Evolutionary conservation across 64 coral and sea anemone genomes (phyloP).

Genomic region (Acropora yongei): DNA sequence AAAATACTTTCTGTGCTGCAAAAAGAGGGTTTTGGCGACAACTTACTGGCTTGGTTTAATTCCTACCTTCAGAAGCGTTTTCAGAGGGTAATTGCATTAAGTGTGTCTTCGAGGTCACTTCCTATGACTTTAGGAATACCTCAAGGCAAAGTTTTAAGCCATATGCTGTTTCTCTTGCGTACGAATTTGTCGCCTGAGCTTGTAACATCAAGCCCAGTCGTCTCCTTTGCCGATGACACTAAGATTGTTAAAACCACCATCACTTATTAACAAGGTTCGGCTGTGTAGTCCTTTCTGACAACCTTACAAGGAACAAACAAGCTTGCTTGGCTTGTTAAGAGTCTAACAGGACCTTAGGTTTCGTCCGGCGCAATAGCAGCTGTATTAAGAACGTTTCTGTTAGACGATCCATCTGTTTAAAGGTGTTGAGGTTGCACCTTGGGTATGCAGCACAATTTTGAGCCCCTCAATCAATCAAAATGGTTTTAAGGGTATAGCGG

Average conservation of each 20-base stretch:
- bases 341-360: not conserved
- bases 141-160: not conserved
- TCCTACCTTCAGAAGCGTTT: not conserved
- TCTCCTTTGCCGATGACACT: too few relatives aligned
- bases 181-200: not conserved
- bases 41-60: not conserved
- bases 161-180: not conserved
- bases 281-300: not conserved
- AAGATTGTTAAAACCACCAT: too few relatives aligned
- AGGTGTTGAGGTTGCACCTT: not conserved
- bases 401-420: not conserved
- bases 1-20: not conserved
- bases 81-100: not conserved
- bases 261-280: too few relatives aligned
- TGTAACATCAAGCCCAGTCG: not conserved
- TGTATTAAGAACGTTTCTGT: not conserved
- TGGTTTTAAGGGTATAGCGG: not conserved
- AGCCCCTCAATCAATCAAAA: not conserved
- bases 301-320: not conserved
- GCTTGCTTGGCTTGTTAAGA: not conserved
- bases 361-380: not conserved
- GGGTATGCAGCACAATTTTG: not conserved
- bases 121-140: not conserved
- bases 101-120: not conserved
- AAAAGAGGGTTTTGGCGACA: not conserved